Conservation (phyloP, 2,888 invertebrate genomes). For the Ectemnius lituratus region DNA sequence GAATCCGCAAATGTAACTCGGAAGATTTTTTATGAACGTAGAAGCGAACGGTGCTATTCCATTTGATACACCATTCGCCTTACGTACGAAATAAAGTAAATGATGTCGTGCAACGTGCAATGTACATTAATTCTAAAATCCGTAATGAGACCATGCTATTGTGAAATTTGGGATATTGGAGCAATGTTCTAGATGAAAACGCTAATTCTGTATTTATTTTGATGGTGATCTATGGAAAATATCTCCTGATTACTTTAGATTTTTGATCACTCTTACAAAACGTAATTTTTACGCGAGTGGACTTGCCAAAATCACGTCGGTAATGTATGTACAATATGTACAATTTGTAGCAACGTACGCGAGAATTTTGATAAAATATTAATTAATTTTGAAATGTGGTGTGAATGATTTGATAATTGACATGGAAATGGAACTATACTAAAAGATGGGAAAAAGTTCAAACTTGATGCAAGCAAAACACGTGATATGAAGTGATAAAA, state of each 20-base stretch:
- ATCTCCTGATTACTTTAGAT: not conserved
- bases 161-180: constrained; percentile 45
- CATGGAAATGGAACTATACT: not conserved
- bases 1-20: not conserved
- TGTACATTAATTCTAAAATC: constrained; percentile 65
- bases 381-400: not conserved
- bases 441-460: not conserved
- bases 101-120: constrained; percentile 67
- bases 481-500: not conserved
- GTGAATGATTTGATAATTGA: not conserved
- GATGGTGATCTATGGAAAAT: constrained; percentile 25
- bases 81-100: constrained; percentile 20
- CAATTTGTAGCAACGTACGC: not conserved
- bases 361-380: not conserved
- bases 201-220: constrained; percentile 24
- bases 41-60: constrained; percentile 14
- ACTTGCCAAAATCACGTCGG: not conserved
- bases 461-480: not conserved
- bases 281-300: not conserved
- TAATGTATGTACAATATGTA: not conserved
- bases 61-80: constrained; percentile 22
- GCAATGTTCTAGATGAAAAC: constrained; percentile 32
- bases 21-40: not conserved
- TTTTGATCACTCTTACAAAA: not conserved
- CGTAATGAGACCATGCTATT: constrained; percentile 74